Evolutionary conservation across 2,113 vertebrate genomes (phyloP), one percentile per base, ranked within the genome.

Genomic region (Entosphenus tridentatus): DNA sequence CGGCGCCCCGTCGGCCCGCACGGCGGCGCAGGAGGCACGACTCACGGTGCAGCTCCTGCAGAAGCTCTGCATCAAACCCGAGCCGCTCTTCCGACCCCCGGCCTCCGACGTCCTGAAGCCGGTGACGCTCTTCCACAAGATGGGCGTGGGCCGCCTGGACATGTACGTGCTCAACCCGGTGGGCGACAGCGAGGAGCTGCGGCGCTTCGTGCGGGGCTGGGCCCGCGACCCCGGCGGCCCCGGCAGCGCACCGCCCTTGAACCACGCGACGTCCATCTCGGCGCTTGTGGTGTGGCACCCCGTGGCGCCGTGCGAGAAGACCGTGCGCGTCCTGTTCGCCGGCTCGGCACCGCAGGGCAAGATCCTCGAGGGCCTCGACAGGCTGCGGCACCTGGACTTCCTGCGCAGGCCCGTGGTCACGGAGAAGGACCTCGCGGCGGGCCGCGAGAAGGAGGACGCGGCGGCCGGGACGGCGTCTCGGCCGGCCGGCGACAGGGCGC

Each of bases 261-360:
- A 80, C 2, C 84, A 82, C 74, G 62, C 10, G 9, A 81, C 82
- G 1, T 95, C 89, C 0, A 72, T 85, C 58, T 96, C 88, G 3
- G 86, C 83, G 2, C 76, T 98, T 71, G 78, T 98, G 1, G 85
- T 95, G 14, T 98, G 93, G 93, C 87, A 88, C 72, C 93, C 93
- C 0, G 83, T 80, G 1, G 81, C 73, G 68, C 80, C 80, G 11
- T 70, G 71, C 0, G 93, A 96, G 68, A 92, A 90, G 73, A 87
- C 96, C 9, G 80, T 97, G 54, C 77, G 91, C 0, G 88, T 87
- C 12, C 77, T 96, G 0, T 97, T 97, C 72, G 87, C 93, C 0
- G 93, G 93, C 5, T 87, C 86, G 74, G 86, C 90, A 0, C 87
- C 90, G 0, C 90, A 93, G 57, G 70, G 75, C 3, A 83, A 82